phyloP scores from a whole-genome alignment of 2,888 invertebrate genomes.

The Megamerina dolium region DNA sequence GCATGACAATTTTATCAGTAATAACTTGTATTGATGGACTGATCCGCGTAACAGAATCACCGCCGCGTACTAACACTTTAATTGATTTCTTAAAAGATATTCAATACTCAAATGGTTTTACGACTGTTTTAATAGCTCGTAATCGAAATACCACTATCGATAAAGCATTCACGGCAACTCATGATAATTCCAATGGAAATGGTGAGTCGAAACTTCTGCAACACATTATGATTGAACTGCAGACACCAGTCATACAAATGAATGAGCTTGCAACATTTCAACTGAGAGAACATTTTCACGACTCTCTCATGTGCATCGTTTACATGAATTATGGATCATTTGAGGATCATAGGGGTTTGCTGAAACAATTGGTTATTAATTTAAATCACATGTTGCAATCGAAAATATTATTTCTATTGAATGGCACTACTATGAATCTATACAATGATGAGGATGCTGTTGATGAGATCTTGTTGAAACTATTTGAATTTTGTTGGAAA shows the following conservation, averaged over 20 bases:
- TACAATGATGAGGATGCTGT: slow-evolving; percentile 4
- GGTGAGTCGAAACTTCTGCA: slow-evolving; percentile 13
- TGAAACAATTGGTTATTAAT: slow-evolving; percentile 25
- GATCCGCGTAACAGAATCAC: no score
- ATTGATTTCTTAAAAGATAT: slow-evolving; percentile 24
- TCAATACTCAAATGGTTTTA: slow-evolving; percentile 19
- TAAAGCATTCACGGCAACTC: no score
- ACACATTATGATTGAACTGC: slow-evolving; percentile 21
- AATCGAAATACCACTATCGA: slow-evolving; percentile 17
- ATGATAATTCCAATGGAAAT: slow-evolving; percentile 4
- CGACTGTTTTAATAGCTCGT: slow-evolving; percentile 23
- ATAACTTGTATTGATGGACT: no score
- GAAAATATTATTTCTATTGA: slow-evolving; percentile 31
- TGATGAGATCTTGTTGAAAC: slow-evolving; percentile 16
- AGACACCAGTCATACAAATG: slow-evolving; percentile 29
- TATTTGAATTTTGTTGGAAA: slow-evolving; percentile 31
- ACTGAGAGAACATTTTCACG: slow-evolving; percentile 23
- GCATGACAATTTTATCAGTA: no score
- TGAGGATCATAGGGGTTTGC: slow-evolving; percentile 20
- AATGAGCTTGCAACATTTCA: slow-evolving; percentile 27
- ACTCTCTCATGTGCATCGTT: slow-evolving; percentile 27
- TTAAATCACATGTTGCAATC: slow-evolving; percentile 31
- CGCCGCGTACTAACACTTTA: no score
- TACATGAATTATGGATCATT: slow-evolving; percentile 20
- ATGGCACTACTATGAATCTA: slow-evolving; percentile 8